Evolutionary conservation across 1,140 invertebrate genomes (phyloP).

Genomic region (Penaeus japonicus): DNA sequence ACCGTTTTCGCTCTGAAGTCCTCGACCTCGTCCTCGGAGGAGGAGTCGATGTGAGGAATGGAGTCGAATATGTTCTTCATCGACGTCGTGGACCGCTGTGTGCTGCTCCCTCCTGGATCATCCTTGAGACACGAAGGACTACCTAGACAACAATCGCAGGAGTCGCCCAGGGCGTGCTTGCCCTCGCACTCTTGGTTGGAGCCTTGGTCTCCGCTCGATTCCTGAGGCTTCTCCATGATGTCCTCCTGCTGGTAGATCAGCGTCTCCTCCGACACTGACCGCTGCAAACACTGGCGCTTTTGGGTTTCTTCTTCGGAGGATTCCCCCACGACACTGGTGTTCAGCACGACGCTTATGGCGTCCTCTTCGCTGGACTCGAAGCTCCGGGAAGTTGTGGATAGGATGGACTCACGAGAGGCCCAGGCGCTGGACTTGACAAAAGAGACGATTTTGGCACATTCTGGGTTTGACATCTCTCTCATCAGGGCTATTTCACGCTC

Average conservation of each 20-base stretch:
- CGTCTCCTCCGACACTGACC: slow-evolving; percentile 49
- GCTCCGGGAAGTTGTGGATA: slow-evolving; percentile 21
- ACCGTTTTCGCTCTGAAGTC: background rate
- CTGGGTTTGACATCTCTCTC: background rate
- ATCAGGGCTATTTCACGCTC: background rate
- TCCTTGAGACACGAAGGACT: background rate
- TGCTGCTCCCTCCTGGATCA: background rate
- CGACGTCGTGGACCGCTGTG: background rate
- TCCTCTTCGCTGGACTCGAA: slow-evolving; percentile 31
- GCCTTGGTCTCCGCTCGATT: background rate
- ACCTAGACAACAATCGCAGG: background rate
- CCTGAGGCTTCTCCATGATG: background rate
- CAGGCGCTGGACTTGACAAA: slow-evolving; percentile 37
- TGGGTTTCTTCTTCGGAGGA: background rate
- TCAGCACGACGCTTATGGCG: background rate
- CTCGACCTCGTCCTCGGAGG: slow-evolving; percentile 26
- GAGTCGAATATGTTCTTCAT: slow-evolving; percentile 25
- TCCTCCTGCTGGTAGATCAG: slow-evolving; percentile 29
- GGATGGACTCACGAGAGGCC: slow-evolving; percentile 30
- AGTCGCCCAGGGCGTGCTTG: background rate
- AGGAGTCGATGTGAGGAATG: slow-evolving; percentile 47
- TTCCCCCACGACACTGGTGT: background rate
- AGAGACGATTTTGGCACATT: slow-evolving; percentile 32
- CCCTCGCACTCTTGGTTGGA: background rate
- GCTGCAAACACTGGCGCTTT: background rate